These are phyloP conservation scores for Anoplius nigerrimus DNA, from an alignment of 2,888 invertebrate species.

Conservation along the genomic window DNA sequence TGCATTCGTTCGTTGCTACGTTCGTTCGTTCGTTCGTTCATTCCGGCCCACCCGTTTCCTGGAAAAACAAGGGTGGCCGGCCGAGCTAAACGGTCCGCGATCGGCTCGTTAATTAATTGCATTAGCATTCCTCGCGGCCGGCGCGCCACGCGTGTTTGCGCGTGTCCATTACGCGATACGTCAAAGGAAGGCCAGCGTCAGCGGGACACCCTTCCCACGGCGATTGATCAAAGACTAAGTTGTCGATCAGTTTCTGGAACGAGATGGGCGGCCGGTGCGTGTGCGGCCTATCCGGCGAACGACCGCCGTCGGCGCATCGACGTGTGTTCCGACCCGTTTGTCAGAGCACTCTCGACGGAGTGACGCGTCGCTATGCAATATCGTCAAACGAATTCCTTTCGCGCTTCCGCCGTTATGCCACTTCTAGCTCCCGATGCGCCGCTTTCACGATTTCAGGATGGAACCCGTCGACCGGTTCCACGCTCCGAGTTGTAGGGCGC, in stretches of 20 bases:
- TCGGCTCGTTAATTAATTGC: conserved; percentile 44
- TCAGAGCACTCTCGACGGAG: conserved; percentile 25
- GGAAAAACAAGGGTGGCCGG: no score
- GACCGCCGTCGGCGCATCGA: conserved; percentile 37
- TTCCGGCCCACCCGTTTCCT: no score
- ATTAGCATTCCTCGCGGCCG: conserved; percentile 15
- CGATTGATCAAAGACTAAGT: conserved; percentile 52
- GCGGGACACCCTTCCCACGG: conserved; percentile 35
- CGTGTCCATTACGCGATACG: conserved; percentile 40
- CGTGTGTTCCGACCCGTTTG: conserved; percentile 7
- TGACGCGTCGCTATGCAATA: conserved; percentile 19
- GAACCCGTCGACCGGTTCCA: conserved; percentile 1
- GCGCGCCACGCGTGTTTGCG: conserved; percentile 41
- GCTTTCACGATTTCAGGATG: neutral
- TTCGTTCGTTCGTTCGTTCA: no score
- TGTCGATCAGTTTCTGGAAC: neutral
- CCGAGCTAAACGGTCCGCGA: no score
- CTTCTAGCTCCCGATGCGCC: conserved; percentile 12
- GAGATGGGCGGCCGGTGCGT: no score
- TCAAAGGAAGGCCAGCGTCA: conserved; percentile 38
- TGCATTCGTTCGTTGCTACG: no score
- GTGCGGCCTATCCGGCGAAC: no score
- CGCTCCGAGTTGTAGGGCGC: no score
- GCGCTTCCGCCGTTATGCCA: conserved; percentile 7
- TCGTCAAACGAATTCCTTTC: conserved; percentile 27